Conservation (phyloP, 2,797 vertebrate species). For the Peromyscus eremicus region DNA sequence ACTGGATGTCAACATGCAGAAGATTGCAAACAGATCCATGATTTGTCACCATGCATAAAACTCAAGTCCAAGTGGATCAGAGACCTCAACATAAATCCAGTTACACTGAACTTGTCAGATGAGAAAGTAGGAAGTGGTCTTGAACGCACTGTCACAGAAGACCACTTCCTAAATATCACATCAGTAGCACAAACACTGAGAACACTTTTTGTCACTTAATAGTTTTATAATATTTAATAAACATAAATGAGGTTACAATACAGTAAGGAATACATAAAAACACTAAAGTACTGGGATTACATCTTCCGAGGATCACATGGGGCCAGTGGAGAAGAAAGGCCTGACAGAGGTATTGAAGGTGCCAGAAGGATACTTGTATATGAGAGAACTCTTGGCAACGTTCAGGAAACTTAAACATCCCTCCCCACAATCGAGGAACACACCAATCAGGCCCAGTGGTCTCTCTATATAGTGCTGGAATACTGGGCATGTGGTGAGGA, state of each 20-base stretch:
- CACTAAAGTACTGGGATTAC: too few species aligned
- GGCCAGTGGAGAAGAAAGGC: background rate
- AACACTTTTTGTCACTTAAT: background rate
- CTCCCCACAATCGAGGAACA: background rate
- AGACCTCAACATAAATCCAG: too few species aligned
- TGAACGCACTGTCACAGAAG: too few species aligned
- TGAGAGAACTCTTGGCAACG: background rate
- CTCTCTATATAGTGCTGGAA: background rate
- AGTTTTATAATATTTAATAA: background rate
- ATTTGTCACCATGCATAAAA: too few species aligned
- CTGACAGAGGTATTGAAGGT: background rate
- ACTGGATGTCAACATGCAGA: too few species aligned
- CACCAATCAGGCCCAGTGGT: background rate
- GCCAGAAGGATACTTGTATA: background rate
- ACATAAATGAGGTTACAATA: background rate
- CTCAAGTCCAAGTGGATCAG: too few species aligned
- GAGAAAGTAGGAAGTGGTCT: too few species aligned
- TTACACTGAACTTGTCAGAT: too few species aligned
- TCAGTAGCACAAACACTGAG: too few species aligned
- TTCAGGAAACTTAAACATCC: background rate
- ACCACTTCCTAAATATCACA: too few species aligned
- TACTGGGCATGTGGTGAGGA: background rate
- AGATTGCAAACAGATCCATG: too few species aligned
- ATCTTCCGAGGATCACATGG: background rate
- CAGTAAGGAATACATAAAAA: background rate